phyloP scores from a whole-genome alignment of 2,113 vertebrate genomes.

The Gobio gobio region DNA sequence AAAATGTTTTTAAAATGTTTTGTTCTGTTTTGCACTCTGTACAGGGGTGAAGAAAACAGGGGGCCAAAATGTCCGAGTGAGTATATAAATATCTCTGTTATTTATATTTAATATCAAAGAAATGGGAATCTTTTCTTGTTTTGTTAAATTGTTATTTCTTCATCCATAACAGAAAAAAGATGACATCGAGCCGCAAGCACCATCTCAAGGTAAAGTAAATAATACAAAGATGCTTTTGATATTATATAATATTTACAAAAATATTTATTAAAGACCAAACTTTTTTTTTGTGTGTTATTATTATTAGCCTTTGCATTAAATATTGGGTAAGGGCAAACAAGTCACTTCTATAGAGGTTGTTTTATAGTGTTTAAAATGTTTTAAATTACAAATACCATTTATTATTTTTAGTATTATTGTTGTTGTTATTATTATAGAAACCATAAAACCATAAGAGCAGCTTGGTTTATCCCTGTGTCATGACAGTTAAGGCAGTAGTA shows the following conservation, averaged over 20 bases:
- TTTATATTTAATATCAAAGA: background rate
- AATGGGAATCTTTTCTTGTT: background rate
- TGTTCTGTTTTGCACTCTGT: background rate
- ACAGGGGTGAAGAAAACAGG: slow-evolving; percentile 63
- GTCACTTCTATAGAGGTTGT: no score
- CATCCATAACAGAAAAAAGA: slow-evolving; percentile 82
- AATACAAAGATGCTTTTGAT: background rate
- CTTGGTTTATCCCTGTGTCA: no score
- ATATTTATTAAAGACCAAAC: no score
- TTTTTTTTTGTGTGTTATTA: no score
- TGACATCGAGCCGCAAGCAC: slow-evolving; percentile 87
- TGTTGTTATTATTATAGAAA: no score
- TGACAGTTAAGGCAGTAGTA: no score
- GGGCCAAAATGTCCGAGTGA: slow-evolving; percentile 78
- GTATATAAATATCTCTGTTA: slow-evolving; percentile 51
- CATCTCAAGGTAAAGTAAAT: slow-evolving; percentile 87
- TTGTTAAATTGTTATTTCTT: background rate
- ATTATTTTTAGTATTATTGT: no score
- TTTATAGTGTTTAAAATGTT: no score
- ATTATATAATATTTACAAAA: background rate
- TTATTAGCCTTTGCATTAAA: no score
- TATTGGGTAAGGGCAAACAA: no score
- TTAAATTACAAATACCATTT: no score
- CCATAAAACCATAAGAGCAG: no score
- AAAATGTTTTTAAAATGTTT: background rate